Conservation (phyloP, 1,140 invertebrate genomes). For the Matsumurasca onukii region DNA sequence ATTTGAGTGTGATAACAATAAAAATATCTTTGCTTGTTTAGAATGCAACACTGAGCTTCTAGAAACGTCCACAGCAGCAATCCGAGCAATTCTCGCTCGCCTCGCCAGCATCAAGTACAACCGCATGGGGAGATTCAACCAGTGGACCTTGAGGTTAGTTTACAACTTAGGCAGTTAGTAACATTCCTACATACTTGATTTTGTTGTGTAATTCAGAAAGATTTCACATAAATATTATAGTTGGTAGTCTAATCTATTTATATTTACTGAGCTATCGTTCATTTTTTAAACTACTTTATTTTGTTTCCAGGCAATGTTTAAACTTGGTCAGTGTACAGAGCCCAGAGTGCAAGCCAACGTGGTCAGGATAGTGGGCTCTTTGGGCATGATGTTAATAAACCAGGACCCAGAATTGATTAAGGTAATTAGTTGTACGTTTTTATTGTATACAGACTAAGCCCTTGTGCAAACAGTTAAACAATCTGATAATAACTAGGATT, state of each 20-base stretch:
- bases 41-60: conserved; percentile 48
- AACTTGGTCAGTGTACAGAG: conserved; percentile 23
- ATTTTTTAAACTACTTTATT: too few relatives aligned
- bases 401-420: neutral
- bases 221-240: too few relatives aligned
- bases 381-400: conserved; percentile 17
- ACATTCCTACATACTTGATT: neutral
- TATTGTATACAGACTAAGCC: too few relatives aligned
- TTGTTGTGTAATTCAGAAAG: neutral
- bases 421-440: too few relatives aligned
- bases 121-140: neutral
- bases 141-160: neutral
- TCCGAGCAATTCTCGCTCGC: conserved; percentile 60
- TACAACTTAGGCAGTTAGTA: neutral
- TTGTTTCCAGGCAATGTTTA: conserved; percentile 36
- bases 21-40: too few relatives aligned
- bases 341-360: conserved; percentile 54
- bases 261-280: neutral
- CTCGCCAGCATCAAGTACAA: conserved; percentile 41
- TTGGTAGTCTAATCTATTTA: neutral
- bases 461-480: too few relatives aligned
- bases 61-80: conserved; percentile 64
- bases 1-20: too few relatives aligned
- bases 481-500: too few relatives aligned
- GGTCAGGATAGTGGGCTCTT: conserved; percentile 32